Evolutionary conservation across 1,140 invertebrate species (phyloP).

Genomic region (Cataglyphis hispanica): DNA sequence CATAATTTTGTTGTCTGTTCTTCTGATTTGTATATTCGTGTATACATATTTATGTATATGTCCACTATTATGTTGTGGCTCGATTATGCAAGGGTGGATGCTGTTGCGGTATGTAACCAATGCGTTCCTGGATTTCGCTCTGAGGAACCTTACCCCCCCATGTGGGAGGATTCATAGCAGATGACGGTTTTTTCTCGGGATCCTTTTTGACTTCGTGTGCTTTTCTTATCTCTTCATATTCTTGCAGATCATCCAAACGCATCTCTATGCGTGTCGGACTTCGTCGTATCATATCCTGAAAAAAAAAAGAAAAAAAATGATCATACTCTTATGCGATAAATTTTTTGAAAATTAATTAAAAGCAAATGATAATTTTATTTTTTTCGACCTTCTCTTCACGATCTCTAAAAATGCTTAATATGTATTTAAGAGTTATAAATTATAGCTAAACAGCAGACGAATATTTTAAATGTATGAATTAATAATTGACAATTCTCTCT

Average conservation of each 20-base stretch:
- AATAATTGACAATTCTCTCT: neutral
- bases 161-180: slow-evolving; percentile 80
- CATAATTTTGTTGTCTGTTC: neutral
- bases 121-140: slow-evolving; percentile 89
- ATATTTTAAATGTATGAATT: neutral
- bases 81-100: slow-evolving; percentile 77
- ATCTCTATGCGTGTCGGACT: slow-evolving; percentile 92
- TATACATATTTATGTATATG: too few species aligned
- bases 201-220: slow-evolving; percentile 87
- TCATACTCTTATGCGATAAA: slow-evolving; percentile 18
- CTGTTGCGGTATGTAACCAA: slow-evolving; percentile 88
- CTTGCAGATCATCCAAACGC: slow-evolving; percentile 92
- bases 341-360: neutral
- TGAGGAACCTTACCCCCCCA: slow-evolving; percentile 86
- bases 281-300: slow-evolving; percentile 90
- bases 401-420: too few species aligned
- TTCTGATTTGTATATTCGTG: neutral
- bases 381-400: too few species aligned
- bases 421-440: neutral
- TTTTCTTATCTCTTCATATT: slow-evolving; percentile 89
- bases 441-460: neutral
- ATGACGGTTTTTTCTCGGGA: slow-evolving; percentile 83
- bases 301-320: slow-evolving; percentile 27
- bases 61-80: slow-evolving; percentile 76
- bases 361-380: too few species aligned